Evolutionary conservation across 2,113 vertebrate genomes (phyloP).

Genomic region (Neomonachus schauinslandi): DNA sequence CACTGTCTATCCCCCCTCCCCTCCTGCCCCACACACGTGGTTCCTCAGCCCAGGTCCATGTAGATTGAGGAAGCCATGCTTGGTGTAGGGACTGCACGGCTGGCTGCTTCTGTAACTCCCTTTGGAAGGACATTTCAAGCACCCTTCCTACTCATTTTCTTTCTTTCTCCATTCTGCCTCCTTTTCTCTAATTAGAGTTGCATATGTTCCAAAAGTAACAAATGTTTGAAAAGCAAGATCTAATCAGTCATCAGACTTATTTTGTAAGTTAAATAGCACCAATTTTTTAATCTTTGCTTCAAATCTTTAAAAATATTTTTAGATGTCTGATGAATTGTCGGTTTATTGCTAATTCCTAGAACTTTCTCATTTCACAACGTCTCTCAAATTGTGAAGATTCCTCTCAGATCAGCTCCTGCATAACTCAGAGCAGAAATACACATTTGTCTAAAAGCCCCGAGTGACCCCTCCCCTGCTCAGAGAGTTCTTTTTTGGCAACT

Average conservation of each 20-base stretch:
- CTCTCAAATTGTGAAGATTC: neutral
- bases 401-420: neutral
- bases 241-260: neutral
- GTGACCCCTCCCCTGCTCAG: neutral
- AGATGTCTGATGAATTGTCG: neutral
- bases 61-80: neutral
- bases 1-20: rapidly evolving
- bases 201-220: neutral
- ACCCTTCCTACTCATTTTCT: neutral
- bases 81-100: neutral
- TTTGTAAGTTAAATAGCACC: neutral
- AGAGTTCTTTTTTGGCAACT: neutral
- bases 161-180: neutral
- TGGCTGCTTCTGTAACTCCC: neutral
- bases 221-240: conserved; percentile 12
- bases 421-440: neutral
- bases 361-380: neutral
- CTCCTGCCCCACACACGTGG: neutral
- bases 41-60: neutral
- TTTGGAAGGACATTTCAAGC: neutral
- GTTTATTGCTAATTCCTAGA: conserved; percentile 34
- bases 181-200: neutral
- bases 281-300: neutral
- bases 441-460: neutral
- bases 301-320: neutral